Base-by-base conservation (phyloP, 2,797 vertebrate genomes). In the Chaetophractus vellerosus region DNA sequence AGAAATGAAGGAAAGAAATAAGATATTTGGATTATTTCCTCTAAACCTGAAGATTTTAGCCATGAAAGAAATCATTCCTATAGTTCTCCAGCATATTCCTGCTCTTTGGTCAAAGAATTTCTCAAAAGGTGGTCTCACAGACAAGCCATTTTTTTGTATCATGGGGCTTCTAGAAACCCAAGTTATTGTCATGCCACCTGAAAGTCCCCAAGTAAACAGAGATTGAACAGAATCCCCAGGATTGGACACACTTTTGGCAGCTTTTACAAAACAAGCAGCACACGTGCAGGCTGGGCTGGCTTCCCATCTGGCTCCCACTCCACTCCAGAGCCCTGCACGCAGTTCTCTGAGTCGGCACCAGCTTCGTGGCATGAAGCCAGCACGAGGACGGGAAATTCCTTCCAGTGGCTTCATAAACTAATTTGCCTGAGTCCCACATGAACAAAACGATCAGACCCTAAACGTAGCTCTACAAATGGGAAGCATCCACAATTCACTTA, bases 401-500 rank as follows among this genome's bases (percentile, higher is more conserved):
- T 97, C 82, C 50, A 97, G 87, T 11, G 82, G 52, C 55, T 87
- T 97, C 91, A 96, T 79, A 91, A 6, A 85, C 64, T 81, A 69
- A 81, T 80, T 15, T 85, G 38, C 55, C 59, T 66, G 45, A 89
- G 18, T 6, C 9, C 28, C 31, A 88, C 21, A 31, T 12, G 36
- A 36, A 18, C 75, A 91, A 90, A 87, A 94, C 2, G 5, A 75
- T 69, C n/a, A 92, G 85, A 75, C 12, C 14, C 52, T 38, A 72
- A 19, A 57, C 55, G 21, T 55, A 79, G 8, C 1, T 82, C n/a
- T 84, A 72, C 23, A 33, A 26, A 50, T 15, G 3, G 24, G 31
- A 71, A 94, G 19, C 15, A 81, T 9, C 18, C 45, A 81, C 8
- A 87, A 50, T 82, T 71, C 38, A 94, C 48, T 92, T 52, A 52